phyloP scores from a whole-genome alignment of 2,113 vertebrate species.

The Ctenodactylus gundi region DNA sequence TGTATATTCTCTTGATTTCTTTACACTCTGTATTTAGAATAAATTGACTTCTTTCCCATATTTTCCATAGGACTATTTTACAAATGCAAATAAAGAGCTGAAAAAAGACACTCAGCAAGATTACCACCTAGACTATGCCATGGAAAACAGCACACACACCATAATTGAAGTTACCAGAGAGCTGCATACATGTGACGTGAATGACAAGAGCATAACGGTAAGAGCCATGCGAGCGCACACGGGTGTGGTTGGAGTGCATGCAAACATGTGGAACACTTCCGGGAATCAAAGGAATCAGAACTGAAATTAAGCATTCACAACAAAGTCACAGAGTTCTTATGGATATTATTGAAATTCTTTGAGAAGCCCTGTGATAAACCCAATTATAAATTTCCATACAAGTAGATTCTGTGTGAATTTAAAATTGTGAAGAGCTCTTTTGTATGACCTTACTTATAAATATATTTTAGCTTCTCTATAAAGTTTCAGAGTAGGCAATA shows the following conservation, averaged over 20 bases:
- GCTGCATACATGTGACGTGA: constrained; percentile 88
- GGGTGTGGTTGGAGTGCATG: background rate
- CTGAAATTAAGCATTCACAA: background rate
- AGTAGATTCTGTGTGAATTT: background rate
- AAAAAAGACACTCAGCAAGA: constrained; percentile 88
- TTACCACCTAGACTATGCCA: constrained; percentile 89
- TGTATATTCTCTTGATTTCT: background rate
- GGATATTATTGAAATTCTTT: constrained; percentile 4
- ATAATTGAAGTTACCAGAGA: constrained; percentile 88
- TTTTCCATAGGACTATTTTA: constrained; percentile 89
- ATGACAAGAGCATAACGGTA: constrained; percentile 91
- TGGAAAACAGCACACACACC: constrained; percentile 91
- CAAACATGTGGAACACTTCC: background rate
- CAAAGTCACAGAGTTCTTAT: background rate
- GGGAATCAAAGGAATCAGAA: background rate
- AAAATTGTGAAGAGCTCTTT: constrained; percentile 20
- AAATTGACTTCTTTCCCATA: background rate
- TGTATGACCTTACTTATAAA: background rate
- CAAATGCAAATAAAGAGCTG: constrained; percentile 87
- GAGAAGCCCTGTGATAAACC: background rate
- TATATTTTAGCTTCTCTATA: background rate
- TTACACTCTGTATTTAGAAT: constrained; percentile 24
- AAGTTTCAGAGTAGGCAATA: constrained; percentile 1
- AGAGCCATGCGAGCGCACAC: constrained; percentile 8
- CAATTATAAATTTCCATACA: background rate